phyloP scores from a whole-genome alignment of 2,888 invertebrate genomes.

The Neoscelio sp. region DNA sequence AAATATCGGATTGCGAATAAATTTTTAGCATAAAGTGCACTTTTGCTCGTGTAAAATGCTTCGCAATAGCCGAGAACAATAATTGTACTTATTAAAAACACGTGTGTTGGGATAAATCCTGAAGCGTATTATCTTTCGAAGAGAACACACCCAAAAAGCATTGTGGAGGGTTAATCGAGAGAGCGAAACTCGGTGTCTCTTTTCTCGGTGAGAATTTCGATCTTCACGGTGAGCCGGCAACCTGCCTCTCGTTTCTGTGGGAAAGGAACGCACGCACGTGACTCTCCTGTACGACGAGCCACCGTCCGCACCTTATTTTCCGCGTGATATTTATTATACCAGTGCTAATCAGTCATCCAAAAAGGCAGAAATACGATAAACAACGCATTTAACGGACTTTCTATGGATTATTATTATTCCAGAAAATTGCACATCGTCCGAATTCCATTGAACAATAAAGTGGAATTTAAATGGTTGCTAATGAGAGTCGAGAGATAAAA shows the following conservation, averaged over 20 bases:
- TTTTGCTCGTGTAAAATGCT: too few relatives aligned
- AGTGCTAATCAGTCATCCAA: constrained; percentile 61
- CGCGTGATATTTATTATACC: constrained; percentile 49
- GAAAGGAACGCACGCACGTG: constrained; percentile 74
- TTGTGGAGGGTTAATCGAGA: constrained; percentile 23
- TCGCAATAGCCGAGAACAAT: neutral
- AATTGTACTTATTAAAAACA: neutral
- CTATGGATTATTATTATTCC: constrained; percentile 19
- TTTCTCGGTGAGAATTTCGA: constrained; percentile 60
- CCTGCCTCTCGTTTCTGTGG: constrained; percentile 68
- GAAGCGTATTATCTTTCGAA: too few relatives aligned
- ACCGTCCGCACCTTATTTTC: constrained; percentile 63
- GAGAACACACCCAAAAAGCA: constrained; percentile 6
- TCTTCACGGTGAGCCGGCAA: constrained; percentile 27
- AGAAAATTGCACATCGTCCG: constrained; percentile 6
- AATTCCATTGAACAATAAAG: constrained; percentile 15
- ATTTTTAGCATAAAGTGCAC: too few relatives aligned
- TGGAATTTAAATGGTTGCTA: neutral
- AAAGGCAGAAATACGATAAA: constrained; percentile 52
- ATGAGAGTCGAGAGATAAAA: neutral
- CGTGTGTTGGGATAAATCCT: neutral
- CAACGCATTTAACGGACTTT: neutral
- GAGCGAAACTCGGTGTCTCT: constrained; percentile 33
- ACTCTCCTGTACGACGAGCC: constrained; percentile 74
- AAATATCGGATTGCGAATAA: too few relatives aligned